A percentile compares a stretch with the other conserved stretches of the same genome.
Conservation (phyloP, 2,113 vertebrate species). For the Etia nguti region DNA sequence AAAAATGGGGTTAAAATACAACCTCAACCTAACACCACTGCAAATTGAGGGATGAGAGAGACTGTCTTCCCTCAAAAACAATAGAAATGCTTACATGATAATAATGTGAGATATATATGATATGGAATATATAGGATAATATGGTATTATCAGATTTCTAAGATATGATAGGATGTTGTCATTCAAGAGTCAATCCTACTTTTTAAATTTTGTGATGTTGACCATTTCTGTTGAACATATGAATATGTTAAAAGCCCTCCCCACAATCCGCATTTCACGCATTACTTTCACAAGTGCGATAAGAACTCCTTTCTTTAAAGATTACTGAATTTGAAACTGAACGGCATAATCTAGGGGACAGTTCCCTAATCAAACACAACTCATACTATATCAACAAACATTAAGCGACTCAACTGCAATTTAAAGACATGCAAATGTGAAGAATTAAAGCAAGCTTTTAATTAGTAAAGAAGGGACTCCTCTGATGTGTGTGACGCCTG, state of each 20-base stretch:
- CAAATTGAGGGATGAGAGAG: too few relatives aligned
- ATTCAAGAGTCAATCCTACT: too few relatives aligned
- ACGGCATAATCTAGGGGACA: slow-evolving; percentile 6
- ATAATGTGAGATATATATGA: too few relatives aligned
- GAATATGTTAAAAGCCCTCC: neutral
- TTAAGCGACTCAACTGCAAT: slow-evolving; percentile 46
- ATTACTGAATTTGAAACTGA: neutral
- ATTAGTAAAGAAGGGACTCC: slow-evolving; percentile 54
- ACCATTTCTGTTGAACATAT: too few relatives aligned
- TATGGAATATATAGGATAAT: too few relatives aligned
- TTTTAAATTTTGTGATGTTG: too few relatives aligned
- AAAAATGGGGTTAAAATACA: too few relatives aligned
- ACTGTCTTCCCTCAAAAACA: too few relatives aligned
- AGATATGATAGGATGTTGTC: too few relatives aligned
- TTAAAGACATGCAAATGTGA: slow-evolving; percentile 60
- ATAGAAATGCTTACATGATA: too few relatives aligned
- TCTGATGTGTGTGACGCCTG: slow-evolving; percentile 51
- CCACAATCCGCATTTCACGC: neutral
- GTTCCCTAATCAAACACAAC: slow-evolving; percentile 38
- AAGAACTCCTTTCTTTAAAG: neutral
- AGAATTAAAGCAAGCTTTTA: slow-evolving; percentile 56
- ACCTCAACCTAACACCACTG: too few relatives aligned
- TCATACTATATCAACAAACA: slow-evolving; percentile 50
- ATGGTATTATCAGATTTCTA: too few relatives aligned
- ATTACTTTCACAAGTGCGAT: neutral